A percentile compares a stretch with the other conserved stretches of the same genome.
These are phyloP conservation scores for Acanthoscelides obtectus DNA, from an alignment of 2,888 invertebrate genomes.

Conservation along the genomic window DNA sequence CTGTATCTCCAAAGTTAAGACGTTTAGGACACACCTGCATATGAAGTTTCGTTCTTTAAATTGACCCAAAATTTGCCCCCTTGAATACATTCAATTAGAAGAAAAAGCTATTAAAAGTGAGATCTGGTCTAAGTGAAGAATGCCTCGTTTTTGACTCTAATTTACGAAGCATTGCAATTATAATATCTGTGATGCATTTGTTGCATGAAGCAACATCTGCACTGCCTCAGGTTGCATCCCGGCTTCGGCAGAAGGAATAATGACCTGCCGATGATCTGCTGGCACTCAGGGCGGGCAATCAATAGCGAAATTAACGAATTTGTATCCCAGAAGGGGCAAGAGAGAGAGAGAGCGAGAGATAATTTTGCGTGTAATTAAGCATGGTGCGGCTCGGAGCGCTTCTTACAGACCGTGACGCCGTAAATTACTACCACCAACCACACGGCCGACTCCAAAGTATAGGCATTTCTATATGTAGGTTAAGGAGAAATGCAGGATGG, in stretches of 20 bases:
- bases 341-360: conserved; percentile 19
- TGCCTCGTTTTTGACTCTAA: no score
- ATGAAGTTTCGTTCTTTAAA: no score
- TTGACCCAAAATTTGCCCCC: no score
- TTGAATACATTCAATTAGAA: no score
- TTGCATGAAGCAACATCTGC: neutral
- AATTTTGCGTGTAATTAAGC: conserved; percentile 48
- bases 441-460: neutral
- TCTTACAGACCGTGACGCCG: conserved; percentile 43
- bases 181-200: neutral
- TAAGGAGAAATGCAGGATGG: no score
- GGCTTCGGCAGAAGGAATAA: neutral
- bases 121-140: no score
- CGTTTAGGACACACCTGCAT: no score
- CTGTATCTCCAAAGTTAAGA: no score
- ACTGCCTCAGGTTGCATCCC: neutral
- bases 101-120: no score
- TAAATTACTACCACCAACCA: conserved; percentile 32
- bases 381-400: conserved; percentile 40
- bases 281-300: conserved; percentile 25
- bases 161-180: no score
- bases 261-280: conserved; percentile 15
- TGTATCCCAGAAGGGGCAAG: conserved; percentile 32
- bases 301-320: conserved; percentile 38
- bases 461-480: neutral